These are phyloP conservation scores for Perodicticus potto DNA, from an alignment of 2,797 vertebrate genomes.

Conservation along the genomic window DNA sequence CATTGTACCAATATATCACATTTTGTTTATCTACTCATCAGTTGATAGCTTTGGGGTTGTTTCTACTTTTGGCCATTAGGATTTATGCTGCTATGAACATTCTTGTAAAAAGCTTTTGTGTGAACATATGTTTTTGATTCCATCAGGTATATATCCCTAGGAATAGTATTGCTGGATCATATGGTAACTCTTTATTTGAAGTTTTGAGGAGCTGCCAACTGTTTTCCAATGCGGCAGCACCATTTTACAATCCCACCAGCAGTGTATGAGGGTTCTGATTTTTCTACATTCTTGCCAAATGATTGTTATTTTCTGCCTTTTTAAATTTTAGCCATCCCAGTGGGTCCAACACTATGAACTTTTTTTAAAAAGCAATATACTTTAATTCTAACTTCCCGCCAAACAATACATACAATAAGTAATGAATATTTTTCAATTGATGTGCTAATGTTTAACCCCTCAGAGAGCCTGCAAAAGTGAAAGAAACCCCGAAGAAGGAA, in stretches of 20 bases:
- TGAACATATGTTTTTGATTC: background rate
- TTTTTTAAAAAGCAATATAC: background rate
- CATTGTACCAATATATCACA: background rate
- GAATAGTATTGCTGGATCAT: background rate
- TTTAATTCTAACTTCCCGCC: slow-evolving; percentile 22
- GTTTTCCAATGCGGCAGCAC: background rate
- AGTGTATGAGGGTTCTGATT: background rate
- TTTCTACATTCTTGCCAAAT: slow-evolving; percentile 6
- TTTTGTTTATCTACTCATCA: background rate
- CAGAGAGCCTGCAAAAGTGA: background rate
- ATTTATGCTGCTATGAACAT: background rate
- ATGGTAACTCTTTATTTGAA: background rate
- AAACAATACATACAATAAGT: slow-evolving; percentile 24
- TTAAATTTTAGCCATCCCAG: slow-evolving; percentile 6
- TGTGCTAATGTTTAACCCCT: background rate
- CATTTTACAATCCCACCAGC: slow-evolving; percentile 9
- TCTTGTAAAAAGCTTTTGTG: slow-evolving; percentile 3
- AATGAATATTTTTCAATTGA: slow-evolving; percentile 26
- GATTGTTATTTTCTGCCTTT: background rate
- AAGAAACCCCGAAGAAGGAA: background rate
- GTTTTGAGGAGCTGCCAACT: slow-evolving; percentile 30
- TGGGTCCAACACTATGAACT: background rate
- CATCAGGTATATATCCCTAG: background rate
- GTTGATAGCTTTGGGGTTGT: background rate
- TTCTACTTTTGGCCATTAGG: background rate